Base-by-base conservation (phyloP, 2,888 invertebrate genomes). In the Balanococcus diminutus region DNA sequence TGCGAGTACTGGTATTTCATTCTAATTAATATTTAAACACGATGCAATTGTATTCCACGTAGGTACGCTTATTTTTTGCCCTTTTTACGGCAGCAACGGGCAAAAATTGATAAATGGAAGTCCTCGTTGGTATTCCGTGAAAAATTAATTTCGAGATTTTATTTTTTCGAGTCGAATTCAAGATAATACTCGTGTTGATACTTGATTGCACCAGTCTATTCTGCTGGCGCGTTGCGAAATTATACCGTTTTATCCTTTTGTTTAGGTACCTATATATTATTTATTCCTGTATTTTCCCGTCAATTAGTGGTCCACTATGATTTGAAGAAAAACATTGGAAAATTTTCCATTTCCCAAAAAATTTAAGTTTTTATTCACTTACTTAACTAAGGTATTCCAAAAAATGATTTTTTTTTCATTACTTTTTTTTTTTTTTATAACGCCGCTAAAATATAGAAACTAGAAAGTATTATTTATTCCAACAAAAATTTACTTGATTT, bases 331-430 rank as follows among this genome's bases (percentile, higher is more conserved):
- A 46, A 39, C 81, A 82, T 32, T 83, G 31, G 56, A 61, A 83
- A 32, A 83, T 83, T 83, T 83, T 83, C 83, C 56, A 61, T 81
- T 39, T 81, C n/a, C n/a, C n/a, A n/a, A n/a, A n/a, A n/a, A n/a
- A n/a, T n/a, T n/a, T n/a, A n/a, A n/a, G n/a, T n/a, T n/a, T n/a
- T n/a, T n/a, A n/a, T n/a, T n/a, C n/a, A n/a, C n/a, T n/a, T n/a
- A n/a, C n/a, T n/a, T n/a, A n/a, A n/a, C n/a, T n/a, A n/a, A n/a
- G n/a, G n/a, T n/a, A n/a, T n/a, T n/a, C n/a, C n/a, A n/a, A n/a
- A n/a, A n/a, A n/a, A n/a, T n/a, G n/a, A n/a, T n/a, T n/a, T n/a
- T n/a, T n/a, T n/a, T n/a, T n/a, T n/a, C n/a, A n/a, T n/a, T n/a
- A n/a, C n/a, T n/a, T n/a, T n/a, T n/a, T n/a, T n/a, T n/a, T n/a